Evolutionary conservation across 2,888 invertebrate genomes (phyloP).

Genomic region (Agrilus cyanescens): DNA sequence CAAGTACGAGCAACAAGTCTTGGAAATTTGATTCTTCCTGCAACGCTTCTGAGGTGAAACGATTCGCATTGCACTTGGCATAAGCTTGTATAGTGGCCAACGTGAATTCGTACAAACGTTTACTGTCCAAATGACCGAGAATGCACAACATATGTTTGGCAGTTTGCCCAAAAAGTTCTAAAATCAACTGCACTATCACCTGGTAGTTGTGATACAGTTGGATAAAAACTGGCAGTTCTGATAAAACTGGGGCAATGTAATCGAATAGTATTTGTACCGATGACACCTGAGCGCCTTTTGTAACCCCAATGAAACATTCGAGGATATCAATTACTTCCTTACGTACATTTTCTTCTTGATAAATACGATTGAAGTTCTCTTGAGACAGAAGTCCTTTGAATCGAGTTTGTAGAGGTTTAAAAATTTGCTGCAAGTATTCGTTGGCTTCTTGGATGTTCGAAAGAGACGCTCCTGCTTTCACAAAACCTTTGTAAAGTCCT

Average conservation of each 20-base stretch:
- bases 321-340: constrained; percentile 60
- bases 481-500: constrained; percentile 61
- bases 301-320: constrained; percentile 63
- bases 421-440: constrained; percentile 33
- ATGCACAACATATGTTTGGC: constrained; percentile 60
- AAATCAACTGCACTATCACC: constrained; percentile 61
- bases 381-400: constrained; percentile 42
- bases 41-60: constrained; percentile 47
- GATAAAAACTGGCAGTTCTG: constrained; percentile 56
- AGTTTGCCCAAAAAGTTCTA: constrained; percentile 61
- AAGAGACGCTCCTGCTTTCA: constrained; percentile 48
- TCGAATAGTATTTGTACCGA: constrained; percentile 41
- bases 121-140: constrained; percentile 45
- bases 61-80: constrained; percentile 50
- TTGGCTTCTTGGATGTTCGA: constrained; percentile 24
- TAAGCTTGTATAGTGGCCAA: constrained; percentile 60
- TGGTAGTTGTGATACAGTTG: constrained; percentile 69
- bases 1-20: constrained; percentile 70
- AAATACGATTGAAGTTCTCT: constrained; percentile 41
- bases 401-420: constrained; percentile 38
- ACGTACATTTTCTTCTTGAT: constrained; percentile 51
- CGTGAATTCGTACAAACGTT: constrained; percentile 54
- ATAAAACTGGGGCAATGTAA: constrained; percentile 51
- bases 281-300: constrained; percentile 45
- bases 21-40: constrained; percentile 64